Base-by-base conservation (phyloP, 2,113 vertebrate species). In the pig (Sus scrofa) region DNA sequence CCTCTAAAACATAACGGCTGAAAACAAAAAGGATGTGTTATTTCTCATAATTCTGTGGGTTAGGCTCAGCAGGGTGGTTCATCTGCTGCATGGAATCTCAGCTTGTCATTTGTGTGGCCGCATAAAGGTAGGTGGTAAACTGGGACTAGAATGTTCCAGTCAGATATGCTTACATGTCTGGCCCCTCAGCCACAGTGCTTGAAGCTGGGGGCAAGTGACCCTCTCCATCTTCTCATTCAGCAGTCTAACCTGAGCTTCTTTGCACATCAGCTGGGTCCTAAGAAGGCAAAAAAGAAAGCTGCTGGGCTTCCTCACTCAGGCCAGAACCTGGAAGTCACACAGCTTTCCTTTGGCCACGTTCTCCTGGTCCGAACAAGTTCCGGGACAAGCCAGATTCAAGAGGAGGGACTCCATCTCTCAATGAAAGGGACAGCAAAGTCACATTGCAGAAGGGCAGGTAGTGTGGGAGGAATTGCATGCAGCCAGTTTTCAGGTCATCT, bases 281-380 rank as follows among this genome's bases (percentile, higher is more conserved):
- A 91, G 71, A 88, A 94, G 27, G 18, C 50, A 39, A 85, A 86
- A 90, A 67, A 4, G 14, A 62, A 93, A 94, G 26, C 12, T 94
- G 10, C 62, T 39, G 63, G n/a, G 14, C 54, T 78, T 91, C 32
- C 27, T 62, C n/a, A 78, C 27, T 62, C n/a, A 78, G 37, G 20
- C 58, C 27, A 44, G 77, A 24, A 58, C 7, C 56, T 78, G 6
- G 62, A 95, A 91, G 39, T 94, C 78, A 74, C 30, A 79, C 8
- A 78, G 8, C 22, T 91, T 82, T 34, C 65, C 32, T 32, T 94
- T 34, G 84, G 60, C 37, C 56, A 74, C 3, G 30, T 32, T 83
- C 63, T 83, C 52, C 32, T 37, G 19, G 30, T 86, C 15, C 24
- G 39, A n/a, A 70, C 14, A 89, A 86, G 34, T 83, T 44, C 56